phyloP scores from a whole-genome alignment of 1,140 invertebrate species.

The Philotrypesis tridentata region DNA sequence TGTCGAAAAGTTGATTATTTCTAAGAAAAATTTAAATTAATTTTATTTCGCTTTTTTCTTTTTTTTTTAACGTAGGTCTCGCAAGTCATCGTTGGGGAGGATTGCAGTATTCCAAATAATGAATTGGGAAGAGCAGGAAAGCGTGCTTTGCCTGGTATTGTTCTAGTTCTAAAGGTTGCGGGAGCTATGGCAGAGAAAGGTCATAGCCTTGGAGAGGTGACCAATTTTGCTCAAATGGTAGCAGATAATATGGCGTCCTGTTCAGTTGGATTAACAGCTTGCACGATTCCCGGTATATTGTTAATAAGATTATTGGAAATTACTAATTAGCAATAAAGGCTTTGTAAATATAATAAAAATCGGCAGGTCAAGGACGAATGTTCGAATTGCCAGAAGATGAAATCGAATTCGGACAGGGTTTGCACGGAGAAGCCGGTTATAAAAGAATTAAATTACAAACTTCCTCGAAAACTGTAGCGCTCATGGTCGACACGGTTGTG shows the following conservation, averaged over 20 bases:
- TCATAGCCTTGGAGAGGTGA: conserved; percentile 75
- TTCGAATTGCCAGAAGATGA: conserved; percentile 81
- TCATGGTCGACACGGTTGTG: conserved; percentile 73
- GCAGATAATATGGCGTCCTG: conserved; percentile 80
- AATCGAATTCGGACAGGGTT: conserved; percentile 88
- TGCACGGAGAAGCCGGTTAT: conserved; percentile 92
- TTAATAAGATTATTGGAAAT: conserved; percentile 27
- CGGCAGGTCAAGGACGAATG: conserved; percentile 74
- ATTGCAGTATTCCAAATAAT: conserved; percentile 78
- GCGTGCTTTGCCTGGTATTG: conserved; percentile 84
- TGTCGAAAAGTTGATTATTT: conserved; percentile 6
- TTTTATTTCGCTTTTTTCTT: not conserved
- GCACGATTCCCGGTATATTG: conserved; percentile 80
- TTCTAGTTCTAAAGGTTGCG: conserved; percentile 84
- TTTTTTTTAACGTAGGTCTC: conserved; percentile 71
- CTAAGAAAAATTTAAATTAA: conserved; percentile 5
- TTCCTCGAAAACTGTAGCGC: conserved; percentile 70
- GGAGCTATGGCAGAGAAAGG: conserved; percentile 83
- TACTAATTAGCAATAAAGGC: not conserved
- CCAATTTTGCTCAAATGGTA: conserved; percentile 68
- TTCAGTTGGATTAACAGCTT: conserved; percentile 82
- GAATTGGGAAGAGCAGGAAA: conserved; percentile 78
- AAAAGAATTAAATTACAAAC: conserved; percentile 78
- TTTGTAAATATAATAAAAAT: conserved; percentile 1
- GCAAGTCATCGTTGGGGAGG: conserved; percentile 82